Percentiles rank a stretch among this genome's conserved stretches.
Evolutionary conservation across 2,113 vertebrate species (phyloP).

Genomic region (Grantiella picta): DNA sequence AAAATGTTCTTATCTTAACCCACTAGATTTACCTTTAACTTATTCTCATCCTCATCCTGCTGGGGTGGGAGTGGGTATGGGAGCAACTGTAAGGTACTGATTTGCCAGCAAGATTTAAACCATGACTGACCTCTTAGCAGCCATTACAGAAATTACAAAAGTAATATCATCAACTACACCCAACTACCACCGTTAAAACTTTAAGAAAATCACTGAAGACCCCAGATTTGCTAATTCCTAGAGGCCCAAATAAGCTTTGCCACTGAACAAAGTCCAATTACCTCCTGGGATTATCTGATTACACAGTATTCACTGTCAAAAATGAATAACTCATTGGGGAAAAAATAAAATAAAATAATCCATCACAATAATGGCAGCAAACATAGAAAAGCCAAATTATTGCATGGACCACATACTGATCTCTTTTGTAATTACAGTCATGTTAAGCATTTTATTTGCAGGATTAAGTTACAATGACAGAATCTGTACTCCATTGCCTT

Average conservation of each 20-base stretch:
- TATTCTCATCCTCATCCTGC: neutral
- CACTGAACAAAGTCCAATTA: neutral
- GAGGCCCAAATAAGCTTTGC: neutral
- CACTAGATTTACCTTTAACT: neutral
- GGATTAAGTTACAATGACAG: neutral
- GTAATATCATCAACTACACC: neutral
- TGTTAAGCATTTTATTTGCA: neutral
- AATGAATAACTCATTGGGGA: neutral
- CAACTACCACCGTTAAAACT: neutral
- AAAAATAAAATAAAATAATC: neutral
- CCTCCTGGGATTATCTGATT: neutral
- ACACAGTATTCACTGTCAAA: neutral
- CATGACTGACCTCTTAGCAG: neutral
- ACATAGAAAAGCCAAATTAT: neutral
- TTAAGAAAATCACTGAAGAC: neutral
- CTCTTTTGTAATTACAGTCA: neutral
- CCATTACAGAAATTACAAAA: neutral
- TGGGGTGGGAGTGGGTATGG: too few relatives aligned
- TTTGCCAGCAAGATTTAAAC: neutral
- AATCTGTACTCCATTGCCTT: neutral
- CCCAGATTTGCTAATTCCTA: neutral
- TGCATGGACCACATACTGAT: neutral
- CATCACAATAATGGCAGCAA: neutral
- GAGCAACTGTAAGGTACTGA: neutral
- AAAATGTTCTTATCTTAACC: neutral